A percentile compares a stretch with the other conserved stretches of the same genome.
Conservation (phyloP, 2,797 vertebrate genomes). For the Coluber constrictor region DNA sequence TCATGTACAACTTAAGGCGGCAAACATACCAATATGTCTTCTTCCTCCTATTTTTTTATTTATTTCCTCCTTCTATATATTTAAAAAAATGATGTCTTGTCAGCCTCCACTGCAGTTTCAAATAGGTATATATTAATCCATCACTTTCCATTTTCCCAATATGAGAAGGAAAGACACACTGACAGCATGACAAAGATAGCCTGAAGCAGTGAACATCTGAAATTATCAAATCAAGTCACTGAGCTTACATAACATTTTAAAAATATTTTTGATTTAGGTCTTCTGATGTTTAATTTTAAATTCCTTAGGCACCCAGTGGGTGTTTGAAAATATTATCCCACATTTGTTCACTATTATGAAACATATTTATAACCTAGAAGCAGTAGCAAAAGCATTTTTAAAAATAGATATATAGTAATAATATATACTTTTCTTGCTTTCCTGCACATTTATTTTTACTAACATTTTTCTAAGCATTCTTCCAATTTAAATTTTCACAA, state of each 20-base stretch:
- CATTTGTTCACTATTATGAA: background rate
- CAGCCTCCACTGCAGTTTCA: background rate
- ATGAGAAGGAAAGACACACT: constrained; percentile 14
- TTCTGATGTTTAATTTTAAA: constrained; percentile 44
- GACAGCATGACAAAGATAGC: constrained; percentile 31
- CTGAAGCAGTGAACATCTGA: constrained; percentile 32
- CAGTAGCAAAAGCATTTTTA: background rate
- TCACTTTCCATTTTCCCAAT: constrained; percentile 19
- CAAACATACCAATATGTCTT: background rate
- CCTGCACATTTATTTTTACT: background rate
- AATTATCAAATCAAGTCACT: constrained; percentile 24
- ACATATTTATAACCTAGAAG: background rate
- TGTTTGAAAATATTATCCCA: constrained; percentile 27
- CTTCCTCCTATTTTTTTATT: background rate
- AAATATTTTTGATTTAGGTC: constrained; percentile 24
- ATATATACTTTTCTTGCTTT: background rate
- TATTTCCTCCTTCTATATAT: background rate
- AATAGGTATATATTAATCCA: background rate
- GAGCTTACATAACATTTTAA: constrained; percentile 29
- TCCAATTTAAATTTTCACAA: background rate
- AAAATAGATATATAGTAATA: background rate
- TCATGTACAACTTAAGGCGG: background rate
- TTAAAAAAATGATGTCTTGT: constrained; percentile 12
- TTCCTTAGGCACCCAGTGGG: background rate
- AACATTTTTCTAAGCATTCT: background rate